A percentile compares a stretch with the other conserved stretches of the same genome.
These are phyloP conservation scores for Nothobranchius furzeri DNA, from an alignment of 2,113 vertebrate species.

Conservation along the genomic window DNA sequence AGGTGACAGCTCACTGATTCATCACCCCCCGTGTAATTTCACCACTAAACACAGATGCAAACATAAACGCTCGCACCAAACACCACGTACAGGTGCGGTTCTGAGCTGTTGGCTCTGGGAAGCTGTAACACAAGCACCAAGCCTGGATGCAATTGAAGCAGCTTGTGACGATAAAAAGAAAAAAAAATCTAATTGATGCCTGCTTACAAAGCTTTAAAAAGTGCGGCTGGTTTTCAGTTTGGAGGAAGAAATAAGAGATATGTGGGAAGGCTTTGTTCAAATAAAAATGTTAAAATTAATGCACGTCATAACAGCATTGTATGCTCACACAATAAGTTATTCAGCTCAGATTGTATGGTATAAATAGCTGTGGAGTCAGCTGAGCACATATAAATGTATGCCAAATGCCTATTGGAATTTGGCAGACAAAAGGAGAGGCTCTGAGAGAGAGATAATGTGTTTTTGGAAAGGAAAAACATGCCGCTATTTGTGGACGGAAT, in stretches of 20 bases:
- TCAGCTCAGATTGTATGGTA: conserved; percentile 65
- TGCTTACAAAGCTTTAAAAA: conserved; percentile 41
- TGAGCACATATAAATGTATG: conserved; percentile 33
- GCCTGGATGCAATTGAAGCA: conserved; percentile 17
- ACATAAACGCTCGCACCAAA: background rate
- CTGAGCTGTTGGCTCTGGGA: background rate
- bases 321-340: conserved; percentile 59
- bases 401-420: conserved; percentile 67
- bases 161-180: conserved; percentile 38
- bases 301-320: conserved; percentile 64
- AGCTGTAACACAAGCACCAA: background rate
- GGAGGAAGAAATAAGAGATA: conserved; percentile 22
- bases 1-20: conserved; percentile 52
- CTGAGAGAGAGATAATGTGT: conserved; percentile 62
- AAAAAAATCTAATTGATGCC: conserved; percentile 17
- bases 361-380: conserved; percentile 56
- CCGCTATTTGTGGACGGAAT: conserved; percentile 37
- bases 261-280: conserved; percentile 39
- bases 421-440: conserved; percentile 55
- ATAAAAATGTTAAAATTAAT: conserved; percentile 53
- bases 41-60: conserved; percentile 23
- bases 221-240: conserved; percentile 18
- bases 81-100: background rate
- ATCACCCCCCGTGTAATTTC: conserved; percentile 13
- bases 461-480: conserved; percentile 46